phyloP scores from a whole-genome alignment of 2,888 invertebrate genomes.

The Harpalus rubripes region DNA sequence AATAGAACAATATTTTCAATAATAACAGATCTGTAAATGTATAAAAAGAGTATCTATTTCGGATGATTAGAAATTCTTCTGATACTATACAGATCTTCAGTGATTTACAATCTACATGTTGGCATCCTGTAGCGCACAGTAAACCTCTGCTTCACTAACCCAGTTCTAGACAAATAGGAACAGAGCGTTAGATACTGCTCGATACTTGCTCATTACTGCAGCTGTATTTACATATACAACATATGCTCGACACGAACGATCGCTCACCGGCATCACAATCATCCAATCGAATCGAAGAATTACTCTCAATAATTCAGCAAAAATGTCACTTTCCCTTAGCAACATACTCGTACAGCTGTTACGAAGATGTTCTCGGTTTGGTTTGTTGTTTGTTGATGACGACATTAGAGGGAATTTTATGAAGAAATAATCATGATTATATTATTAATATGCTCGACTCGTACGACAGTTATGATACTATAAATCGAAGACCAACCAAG shows the following conservation, averaged over 20 bases:
- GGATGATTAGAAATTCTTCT: neutral
- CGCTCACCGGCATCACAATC: neutral
- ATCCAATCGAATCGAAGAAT: neutral
- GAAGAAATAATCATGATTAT: neutral
- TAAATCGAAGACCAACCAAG: too few relatives aligned
- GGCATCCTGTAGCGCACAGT: neutral
- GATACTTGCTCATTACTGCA: slow-evolving; percentile 47
- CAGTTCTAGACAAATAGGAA: slow-evolving; percentile 61
- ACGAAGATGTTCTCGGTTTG: neutral
- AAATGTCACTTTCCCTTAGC: neutral
- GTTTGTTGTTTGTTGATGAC: neutral
- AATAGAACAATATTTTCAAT: too few relatives aligned
- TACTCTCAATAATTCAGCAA: neutral
- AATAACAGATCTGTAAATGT: too few relatives aligned
- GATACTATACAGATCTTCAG: neutral
- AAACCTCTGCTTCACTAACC: slow-evolving; percentile 56
- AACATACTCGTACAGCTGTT: neutral
- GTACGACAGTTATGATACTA: too few relatives aligned
- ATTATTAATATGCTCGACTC: too few relatives aligned
- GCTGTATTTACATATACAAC: slow-evolving; percentile 2
- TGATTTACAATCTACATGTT: neutral
- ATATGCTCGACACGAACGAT: neutral
- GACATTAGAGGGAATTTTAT: neutral
- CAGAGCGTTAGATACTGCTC: slow-evolving; percentile 6
- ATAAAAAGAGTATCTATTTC: neutral